These are phyloP conservation scores for Elephantulus edwardii DNA, from an alignment of 2,113 vertebrate genomes.

Conservation along the genomic window DNA sequence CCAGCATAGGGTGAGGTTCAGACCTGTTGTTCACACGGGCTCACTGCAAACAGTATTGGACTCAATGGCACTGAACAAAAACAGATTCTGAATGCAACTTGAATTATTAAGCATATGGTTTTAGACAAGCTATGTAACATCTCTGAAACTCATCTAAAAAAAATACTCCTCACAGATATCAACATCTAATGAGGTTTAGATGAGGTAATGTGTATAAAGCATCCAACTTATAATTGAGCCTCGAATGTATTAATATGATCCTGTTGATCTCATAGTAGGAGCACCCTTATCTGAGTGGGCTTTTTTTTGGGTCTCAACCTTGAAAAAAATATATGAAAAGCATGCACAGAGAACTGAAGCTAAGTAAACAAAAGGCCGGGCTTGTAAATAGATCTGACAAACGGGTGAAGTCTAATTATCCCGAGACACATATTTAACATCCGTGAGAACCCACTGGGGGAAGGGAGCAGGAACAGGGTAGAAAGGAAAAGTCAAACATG, in stretches of 20 bases:
- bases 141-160: not conserved
- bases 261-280: not conserved
- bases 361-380: slow-evolving; percentile 37
- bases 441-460: not conserved
- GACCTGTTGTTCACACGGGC: too few relatives aligned
- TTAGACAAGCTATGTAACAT: not conserved
- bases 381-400: slow-evolving; percentile 35
- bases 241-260: not conserved
- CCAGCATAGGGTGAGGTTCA: too few relatives aligned
- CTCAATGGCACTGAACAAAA: not conserved
- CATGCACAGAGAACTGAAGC: not conserved
- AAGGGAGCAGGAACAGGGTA: not conserved
- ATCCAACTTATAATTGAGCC: not conserved
- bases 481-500: not conserved
- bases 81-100: not conserved
- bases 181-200: not conserved
- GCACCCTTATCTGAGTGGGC: not conserved
- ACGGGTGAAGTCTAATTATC: slow-evolving; percentile 14
- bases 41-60: too few relatives aligned
- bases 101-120: not conserved
- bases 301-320: not conserved
- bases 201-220: not conserved
- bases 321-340: not conserved
- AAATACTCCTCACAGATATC: too few relatives aligned
- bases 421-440: not conserved